These are phyloP conservation scores for Athalia cordata DNA, from an alignment of 2,888 invertebrate genomes.

Conservation along the genomic window DNA sequence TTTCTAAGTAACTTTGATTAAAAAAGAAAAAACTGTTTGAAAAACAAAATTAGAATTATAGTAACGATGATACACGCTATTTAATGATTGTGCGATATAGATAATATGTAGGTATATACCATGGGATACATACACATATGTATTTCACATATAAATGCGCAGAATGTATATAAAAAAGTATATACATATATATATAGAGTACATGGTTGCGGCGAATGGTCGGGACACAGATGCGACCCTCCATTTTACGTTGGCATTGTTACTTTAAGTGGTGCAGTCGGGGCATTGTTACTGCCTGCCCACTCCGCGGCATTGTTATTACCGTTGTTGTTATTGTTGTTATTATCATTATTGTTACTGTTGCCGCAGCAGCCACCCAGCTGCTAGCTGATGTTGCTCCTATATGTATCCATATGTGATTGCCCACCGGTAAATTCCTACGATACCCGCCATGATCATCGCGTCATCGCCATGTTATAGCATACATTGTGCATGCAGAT, in stretches of 20 bases:
- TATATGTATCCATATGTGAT: neutral
- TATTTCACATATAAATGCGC: neutral
- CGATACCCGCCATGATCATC: no score
- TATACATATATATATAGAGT: neutral
- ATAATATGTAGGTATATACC: neutral
- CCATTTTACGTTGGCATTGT: slow-evolving; percentile 72
- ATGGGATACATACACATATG: neutral
- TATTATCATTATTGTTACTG: slow-evolving; percentile 70
- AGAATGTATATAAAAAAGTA: neutral
- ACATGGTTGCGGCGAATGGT: slow-evolving; percentile 24
- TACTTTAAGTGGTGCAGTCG: slow-evolving; percentile 70
- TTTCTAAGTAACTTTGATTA: no score
- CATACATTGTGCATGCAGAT: no score
- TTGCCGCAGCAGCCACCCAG: slow-evolving; percentile 55
- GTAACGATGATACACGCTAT: no score
- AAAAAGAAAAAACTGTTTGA: no score
- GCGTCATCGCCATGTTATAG: no score
- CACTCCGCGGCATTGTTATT: slow-evolving; percentile 70
- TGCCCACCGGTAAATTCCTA: no score
- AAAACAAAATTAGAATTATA: no score
- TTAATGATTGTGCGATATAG: no score
- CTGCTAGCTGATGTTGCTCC: neutral
- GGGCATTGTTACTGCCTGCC: slow-evolving; percentile 65
- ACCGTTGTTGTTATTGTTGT: slow-evolving; percentile 69
- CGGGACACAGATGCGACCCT: slow-evolving; percentile 66